Evolutionary conservation across 2,888 invertebrate species (phyloP).

Genomic region (Cynaeus angustus): DNA sequence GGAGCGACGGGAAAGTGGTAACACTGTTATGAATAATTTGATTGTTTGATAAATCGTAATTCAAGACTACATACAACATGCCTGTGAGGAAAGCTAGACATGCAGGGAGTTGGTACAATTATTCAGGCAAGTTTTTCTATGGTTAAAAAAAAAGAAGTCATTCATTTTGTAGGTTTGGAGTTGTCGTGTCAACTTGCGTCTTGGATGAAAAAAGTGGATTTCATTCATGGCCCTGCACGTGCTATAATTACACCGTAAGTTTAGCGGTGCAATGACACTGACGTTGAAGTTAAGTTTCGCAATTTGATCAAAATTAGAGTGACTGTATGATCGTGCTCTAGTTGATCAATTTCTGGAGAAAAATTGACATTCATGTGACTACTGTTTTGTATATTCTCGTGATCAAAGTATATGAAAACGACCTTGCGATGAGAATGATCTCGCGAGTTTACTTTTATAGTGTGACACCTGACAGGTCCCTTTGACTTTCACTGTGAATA

Average conservation of each 20-base stretch:
- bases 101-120: conserved; percentile 96
- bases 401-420: no score
- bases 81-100: conserved; percentile 88
- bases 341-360: no score
- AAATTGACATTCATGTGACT: no score
- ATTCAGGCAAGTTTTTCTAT: conserved; percentile 80
- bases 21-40: not conserved
- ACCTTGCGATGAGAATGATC: no score
- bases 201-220: conserved; percentile 91
- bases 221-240: conserved; percentile 90
- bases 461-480: no score
- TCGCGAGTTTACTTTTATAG: no score
- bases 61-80: conserved; percentile 71
- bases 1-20: not conserved
- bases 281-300: not conserved
- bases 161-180: conserved; percentile 82
- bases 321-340: no score
- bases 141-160: no score
- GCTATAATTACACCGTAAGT: conserved; percentile 93
- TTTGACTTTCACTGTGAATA: no score
- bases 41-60: conserved; percentile 1
- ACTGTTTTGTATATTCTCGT: no score
- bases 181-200: conserved; percentile 89
- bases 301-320: no score
- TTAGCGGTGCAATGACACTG: not conserved